Evolutionary conservation across 2,888 invertebrate genomes (phyloP).

Genomic region (Cataglyphis albicans): DNA sequence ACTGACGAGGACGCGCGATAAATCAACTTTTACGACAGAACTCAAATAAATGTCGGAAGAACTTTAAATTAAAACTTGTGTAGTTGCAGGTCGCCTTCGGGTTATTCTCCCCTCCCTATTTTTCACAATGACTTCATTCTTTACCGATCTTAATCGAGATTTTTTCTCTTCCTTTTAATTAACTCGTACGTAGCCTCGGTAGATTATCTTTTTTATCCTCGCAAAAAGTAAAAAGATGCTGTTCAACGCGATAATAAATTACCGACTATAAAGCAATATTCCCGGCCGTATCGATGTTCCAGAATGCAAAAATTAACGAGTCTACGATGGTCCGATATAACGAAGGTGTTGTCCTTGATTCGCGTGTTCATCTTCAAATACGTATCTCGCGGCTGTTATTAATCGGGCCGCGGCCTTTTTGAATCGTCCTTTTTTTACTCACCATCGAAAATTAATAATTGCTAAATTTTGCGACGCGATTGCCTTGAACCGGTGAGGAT

Average conservation of each 20-base stretch:
- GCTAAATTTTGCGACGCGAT: constrained; percentile 21
- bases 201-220: constrained; percentile 12
- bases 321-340: not conserved
- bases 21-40: constrained; percentile 76
- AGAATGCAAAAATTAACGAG: constrained; percentile 26
- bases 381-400: constrained; percentile 26
- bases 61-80: constrained; percentile 68
- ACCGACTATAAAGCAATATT: not conserved
- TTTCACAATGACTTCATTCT: not conserved
- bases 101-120: not conserved
- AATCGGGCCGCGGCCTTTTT: not conserved
- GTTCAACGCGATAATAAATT: constrained; percentile 18
- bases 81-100: constrained; percentile 23
- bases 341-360: constrained; percentile 46
- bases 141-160: constrained; percentile 12
- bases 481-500: not conserved
- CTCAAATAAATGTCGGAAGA: constrained; percentile 71
- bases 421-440: not conserved
- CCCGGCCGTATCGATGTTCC: not conserved
- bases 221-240: not conserved
- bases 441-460: not conserved
- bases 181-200: constrained; percentile 7
- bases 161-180: not conserved
- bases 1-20: constrained; percentile 70
- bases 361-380: constrained; percentile 24